These are phyloP conservation scores for Hydrotaea diabolus DNA, from an alignment of 2,888 invertebrate genomes.

Conservation along the genomic window DNA sequence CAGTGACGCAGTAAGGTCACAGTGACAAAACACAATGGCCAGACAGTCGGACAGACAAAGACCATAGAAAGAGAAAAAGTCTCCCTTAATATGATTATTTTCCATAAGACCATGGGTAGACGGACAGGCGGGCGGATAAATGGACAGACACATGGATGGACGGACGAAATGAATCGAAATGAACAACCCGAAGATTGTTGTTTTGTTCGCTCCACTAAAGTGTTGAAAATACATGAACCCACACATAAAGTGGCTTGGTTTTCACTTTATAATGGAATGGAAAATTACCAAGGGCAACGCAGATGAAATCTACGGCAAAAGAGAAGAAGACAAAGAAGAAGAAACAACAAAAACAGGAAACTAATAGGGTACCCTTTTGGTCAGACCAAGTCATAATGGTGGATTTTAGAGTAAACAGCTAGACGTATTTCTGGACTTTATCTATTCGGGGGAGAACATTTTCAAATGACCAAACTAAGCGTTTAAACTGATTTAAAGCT, in stretches of 20 bases:
- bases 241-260: slow-evolving; percentile 1
- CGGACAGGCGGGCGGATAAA: slow-evolving; percentile 19
- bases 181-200: not conserved
- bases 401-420: too few relatives aligned
- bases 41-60: slow-evolving; percentile 3
- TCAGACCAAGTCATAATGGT: not conserved
- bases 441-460: too few relatives aligned
- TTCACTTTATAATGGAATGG: not conserved
- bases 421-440: too few relatives aligned
- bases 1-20: not conserved
- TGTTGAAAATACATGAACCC: slow-evolving; percentile 2
- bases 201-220: not conserved
- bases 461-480: too few relatives aligned
- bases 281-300: not conserved
- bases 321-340: not conserved
- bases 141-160: slow-evolving; percentile 14
- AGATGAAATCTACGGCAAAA: not conserved
- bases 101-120: slow-evolving; percentile 51
- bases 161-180: not conserved
- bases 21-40: not conserved
- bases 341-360: not conserved
- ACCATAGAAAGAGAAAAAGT: slow-evolving; percentile 17
- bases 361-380: not conserved
- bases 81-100: slow-evolving; percentile 46
- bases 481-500: too few relatives aligned